Base-by-base conservation (phyloP, 1,140 invertebrate genomes). In the Copidosoma floridanum region DNA sequence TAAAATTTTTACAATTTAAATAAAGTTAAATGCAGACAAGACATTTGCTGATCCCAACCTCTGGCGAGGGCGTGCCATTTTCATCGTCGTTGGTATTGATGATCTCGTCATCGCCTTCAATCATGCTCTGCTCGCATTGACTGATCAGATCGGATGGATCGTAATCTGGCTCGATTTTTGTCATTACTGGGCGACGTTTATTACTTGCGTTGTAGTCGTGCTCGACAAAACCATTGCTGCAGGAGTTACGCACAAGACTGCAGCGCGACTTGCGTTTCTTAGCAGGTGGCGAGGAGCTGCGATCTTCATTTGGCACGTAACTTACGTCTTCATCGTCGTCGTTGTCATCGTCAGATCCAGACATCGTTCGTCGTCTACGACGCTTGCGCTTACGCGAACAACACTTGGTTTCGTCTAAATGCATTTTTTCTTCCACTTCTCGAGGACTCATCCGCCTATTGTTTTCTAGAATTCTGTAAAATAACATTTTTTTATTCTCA, bases 241-340 rank as follows among this genome's bases (percentile, higher is more conserved):
- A 63, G 2, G 57, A 21, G 18, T 58, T 68, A 10, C 51, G 63
- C 14, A 16, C 12, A 41, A 11, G 26, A 7, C 43, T 24, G 41
- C 47, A 57, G 7, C 66, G 40, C 10, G 61, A 59, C 37, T 61
- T 70, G 3, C 71, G 71, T 38, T 61, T 69, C 7, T 73, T 62
- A 0, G n/a, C 2, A 7, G 23, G 12, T 0, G 65, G 40, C 12
- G 59, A 47, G n/a, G 56, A 38, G 2, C 4, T 35, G n/a, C 56
- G 43, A 0, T 64, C 44, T 11, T 47, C 47, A 2, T 57, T 54
- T 11, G 70, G 71, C 11, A 48, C 24, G 16, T 72, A 77, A 0
- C 64, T 65, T n/a, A 68, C 67, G n/a, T 79, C 75, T 0, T 77
- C 76, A 14, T 79, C 72, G 16, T 75, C 71, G 8, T 79, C 75